Evolutionary conservation across 2,888 invertebrate species (phyloP), one percentile per base, ranked within the genome.

Genomic region (Acrobasis suavella): DNA sequence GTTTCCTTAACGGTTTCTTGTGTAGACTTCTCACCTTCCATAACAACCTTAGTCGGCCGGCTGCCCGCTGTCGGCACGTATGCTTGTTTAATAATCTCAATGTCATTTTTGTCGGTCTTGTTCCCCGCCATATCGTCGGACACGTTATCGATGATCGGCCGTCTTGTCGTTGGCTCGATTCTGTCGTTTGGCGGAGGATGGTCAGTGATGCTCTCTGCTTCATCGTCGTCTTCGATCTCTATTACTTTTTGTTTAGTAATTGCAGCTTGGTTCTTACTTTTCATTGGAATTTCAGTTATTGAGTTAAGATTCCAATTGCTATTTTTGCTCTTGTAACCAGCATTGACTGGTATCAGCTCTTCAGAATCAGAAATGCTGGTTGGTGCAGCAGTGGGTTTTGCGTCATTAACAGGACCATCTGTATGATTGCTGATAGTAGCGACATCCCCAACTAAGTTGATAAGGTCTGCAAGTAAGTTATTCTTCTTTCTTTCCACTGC

Each of bases 271-370:
- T 77, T 78, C 73, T 89, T 91, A 63, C 67, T 83, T 71, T 91
- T 91, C 1, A 79, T 68, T 7, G 90, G 87, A 49, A 85, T 69
- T 70, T 92, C 91, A 0, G 91, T 91, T 15, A 92, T 91, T 0
- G 91, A 91, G 63, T 92, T 92, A 9, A 86, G 74, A 66, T 91
- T 91, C 71, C 85, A 83, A 61, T 90, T 91, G 61, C 78, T 91
- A 64, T 91, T 91, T 77, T 91, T 91, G 61, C 91, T 91, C 63
- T 91, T 92, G 66, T 92, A 91, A 0, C 87, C 91, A 7, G 85
- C 81, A 60, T 91, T 91, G 0, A 91, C 87, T 12, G 89, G 91
- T 60, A 92, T 87, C 9, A 92, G 71, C 68, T 92, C 91, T 66
- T 92, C 91, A 0, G 91, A 91, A 55, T 90, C 88, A 2, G 89